A percentile compares a stretch with the other conserved stretches of the same genome.
Conservation (phyloP, 2,113 vertebrate genomes). For the Aphelocoma coerulescens region DNA sequence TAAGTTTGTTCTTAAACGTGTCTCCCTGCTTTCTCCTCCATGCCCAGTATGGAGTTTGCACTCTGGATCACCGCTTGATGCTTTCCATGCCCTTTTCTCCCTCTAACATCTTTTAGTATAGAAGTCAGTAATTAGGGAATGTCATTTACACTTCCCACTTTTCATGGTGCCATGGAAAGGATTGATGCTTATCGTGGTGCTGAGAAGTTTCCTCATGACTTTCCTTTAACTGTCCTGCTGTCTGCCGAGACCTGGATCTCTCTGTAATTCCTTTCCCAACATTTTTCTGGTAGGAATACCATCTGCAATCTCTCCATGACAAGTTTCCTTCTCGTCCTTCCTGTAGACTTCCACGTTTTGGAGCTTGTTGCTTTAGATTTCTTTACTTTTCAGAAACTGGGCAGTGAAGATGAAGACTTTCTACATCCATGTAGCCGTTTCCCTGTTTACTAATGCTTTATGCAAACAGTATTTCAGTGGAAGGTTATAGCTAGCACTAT, state of each 20-base stretch:
- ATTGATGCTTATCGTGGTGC: not conserved
- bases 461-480: not conserved
- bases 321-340: not conserved
- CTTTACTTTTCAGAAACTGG: not conserved
- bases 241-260: not conserved
- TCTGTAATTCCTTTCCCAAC: slow-evolving; percentile 37
- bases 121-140: not conserved
- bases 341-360: not conserved
- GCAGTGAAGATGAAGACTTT: not conserved
- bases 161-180: not conserved
- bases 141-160: not conserved
- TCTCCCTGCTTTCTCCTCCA: not conserved
- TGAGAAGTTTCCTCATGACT: not conserved
- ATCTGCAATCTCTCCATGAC: not conserved
- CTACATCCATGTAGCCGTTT: not conserved
- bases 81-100: not conserved
- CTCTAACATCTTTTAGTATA: not conserved
- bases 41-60: not conserved
- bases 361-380: not conserved
- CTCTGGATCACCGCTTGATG: not conserved
- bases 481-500: not conserved
- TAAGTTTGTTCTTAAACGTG: not conserved
- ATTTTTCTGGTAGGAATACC: not conserved
- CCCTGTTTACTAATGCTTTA: not conserved
- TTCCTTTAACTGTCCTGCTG: not conserved